Conservation (phyloP, 2,113 vertebrate genomes). For the Lophius piscatorius region DNA sequence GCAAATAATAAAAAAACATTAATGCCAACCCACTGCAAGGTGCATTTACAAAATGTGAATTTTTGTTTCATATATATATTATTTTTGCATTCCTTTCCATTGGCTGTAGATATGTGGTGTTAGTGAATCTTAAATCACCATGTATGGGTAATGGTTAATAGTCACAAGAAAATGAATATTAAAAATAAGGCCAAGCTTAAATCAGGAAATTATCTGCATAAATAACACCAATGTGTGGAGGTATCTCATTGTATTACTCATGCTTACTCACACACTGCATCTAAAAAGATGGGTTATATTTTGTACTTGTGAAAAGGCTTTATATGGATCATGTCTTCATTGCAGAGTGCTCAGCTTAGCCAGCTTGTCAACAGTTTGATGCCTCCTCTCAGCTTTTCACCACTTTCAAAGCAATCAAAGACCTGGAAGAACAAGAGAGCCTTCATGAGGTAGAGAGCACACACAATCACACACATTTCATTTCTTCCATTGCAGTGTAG, state of each 20-base stretch:
- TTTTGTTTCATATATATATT: no score
- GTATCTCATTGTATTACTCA: neutral
- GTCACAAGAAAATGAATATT: no score
- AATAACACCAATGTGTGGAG: neutral
- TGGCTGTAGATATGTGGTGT: no score
- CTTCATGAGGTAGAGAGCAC: constrained; percentile 80
- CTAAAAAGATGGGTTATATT: neutral
- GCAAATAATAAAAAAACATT: no score
- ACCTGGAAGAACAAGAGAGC: constrained; percentile 78
- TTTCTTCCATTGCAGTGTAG: no score
- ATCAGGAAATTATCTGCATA: neutral
- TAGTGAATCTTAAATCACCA: no score
- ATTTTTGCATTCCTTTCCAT: no score
- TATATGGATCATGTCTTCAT: constrained; percentile 34
- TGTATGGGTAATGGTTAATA: no score
- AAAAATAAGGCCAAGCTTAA: neutral
- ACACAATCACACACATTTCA: constrained; percentile 1
- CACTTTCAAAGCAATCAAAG: constrained; percentile 79
- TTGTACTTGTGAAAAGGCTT: constrained; percentile 1
- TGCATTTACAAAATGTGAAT: no score
- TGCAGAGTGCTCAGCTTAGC: constrained; percentile 91
- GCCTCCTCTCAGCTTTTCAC: constrained; percentile 84
- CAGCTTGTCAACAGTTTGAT: constrained; percentile 93
- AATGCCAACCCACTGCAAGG: no score
- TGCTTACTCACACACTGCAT: neutral